Evolutionary conservation across 2,888 invertebrate species (phyloP), one percentile per base, ranked within the genome.

Genomic region (Caenorhabditis sulstoni): DNA sequence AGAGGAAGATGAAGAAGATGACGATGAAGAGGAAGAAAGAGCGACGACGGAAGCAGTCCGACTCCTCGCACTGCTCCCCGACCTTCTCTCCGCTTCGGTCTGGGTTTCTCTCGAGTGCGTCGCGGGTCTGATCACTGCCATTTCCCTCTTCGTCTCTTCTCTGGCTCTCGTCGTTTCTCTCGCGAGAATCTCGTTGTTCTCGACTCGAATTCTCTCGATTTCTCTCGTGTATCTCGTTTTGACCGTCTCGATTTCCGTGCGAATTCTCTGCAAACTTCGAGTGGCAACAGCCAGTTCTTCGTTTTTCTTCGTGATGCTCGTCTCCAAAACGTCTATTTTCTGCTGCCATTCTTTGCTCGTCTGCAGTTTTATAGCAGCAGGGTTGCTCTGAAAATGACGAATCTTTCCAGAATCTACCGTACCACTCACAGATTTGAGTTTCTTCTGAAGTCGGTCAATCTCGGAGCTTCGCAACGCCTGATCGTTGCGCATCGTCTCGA

Each of bases 401-500:
- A n/a, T n/a, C 23, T 14, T 29, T 3, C 7, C 29, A 3, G 29
- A 29, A 16, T 39, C 5, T 22, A n/a, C 3, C 3, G 14, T 7
- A 18, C 14, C 20, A 16, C 65, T 22, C 8, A 71, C 70, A 37
- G 50, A 39, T 64, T 78, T 80, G 44, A 78, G 37, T 41, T 35
- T 67, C 57, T 59, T 71, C 52, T 71, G 64, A 11, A 81, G 39
- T 62, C 55, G 66, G 14, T 79, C 79, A 7, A 79, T 74, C 29
- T 79, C 79, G 18, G 45, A 16, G 18, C 47, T 64, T 37, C 79
- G 44, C 7, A 71, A 29, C 7, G 41, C 61, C 29, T 76, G 78
- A 29, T 81, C 79, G 29, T 67, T 65, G 44, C 73, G 18, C 71
- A 80, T 61, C 8, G 62, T 77, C 18, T 68, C 67, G n/a, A 79